Percentiles rank a stretch among this genome's conserved stretches.
These are phyloP conservation scores for Tethea ocularis DNA, from an alignment of 2,888 invertebrate species.

Conservation along the genomic window DNA sequence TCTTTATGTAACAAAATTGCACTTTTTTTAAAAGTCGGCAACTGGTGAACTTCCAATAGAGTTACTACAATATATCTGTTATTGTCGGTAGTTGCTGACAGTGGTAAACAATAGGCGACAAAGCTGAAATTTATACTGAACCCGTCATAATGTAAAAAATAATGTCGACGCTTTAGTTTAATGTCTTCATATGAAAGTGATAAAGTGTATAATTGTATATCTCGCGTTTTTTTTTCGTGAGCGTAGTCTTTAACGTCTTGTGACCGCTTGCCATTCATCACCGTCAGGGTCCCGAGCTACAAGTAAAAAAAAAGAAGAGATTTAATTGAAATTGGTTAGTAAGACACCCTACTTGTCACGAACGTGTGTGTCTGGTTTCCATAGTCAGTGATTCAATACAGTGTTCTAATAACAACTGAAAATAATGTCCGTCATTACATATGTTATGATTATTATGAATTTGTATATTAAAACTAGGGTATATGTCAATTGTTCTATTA, in stretches of 20 bases:
- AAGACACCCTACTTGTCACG: too few species aligned
- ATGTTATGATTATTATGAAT: too few species aligned
- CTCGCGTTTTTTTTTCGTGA: background rate
- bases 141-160: background rate
- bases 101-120: background rate
- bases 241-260: constrained; percentile 67
- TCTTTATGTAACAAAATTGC: too few species aligned
- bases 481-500: background rate
- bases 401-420: background rate
- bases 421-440: too few species aligned
- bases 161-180: background rate
- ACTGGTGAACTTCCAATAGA: too few species aligned
- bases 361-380: too few species aligned
- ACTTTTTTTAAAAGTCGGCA: too few species aligned
- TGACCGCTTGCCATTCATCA: constrained; percentile 85
- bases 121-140: background rate
- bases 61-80: background rate
- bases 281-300: constrained; percentile 80
- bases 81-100: background rate
- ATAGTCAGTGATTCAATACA: too few species aligned
- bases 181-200: constrained; percentile 5
- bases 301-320: constrained; percentile 7
- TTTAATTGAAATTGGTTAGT: background rate
- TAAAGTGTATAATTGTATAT: background rate
- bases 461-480: background rate